phyloP scores from a whole-genome alignment of 2,797 vertebrate genomes.

The Mallotus villosus region DNA sequence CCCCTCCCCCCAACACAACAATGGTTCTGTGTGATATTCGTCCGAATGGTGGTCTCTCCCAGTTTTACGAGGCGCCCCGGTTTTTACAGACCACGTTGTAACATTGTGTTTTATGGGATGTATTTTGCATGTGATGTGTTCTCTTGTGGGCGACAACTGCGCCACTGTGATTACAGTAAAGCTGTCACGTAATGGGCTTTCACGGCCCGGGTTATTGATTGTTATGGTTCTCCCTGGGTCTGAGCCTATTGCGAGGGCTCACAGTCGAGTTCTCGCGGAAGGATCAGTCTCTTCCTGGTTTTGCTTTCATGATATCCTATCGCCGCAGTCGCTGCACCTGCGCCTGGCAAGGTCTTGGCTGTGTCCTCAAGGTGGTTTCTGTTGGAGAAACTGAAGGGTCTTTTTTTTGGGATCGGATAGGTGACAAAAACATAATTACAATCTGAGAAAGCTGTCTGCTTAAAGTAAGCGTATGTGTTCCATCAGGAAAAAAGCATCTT shows the following conservation, averaged over 20 bases:
- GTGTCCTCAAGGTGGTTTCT: neutral
- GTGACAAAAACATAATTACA: slow-evolving; percentile 11
- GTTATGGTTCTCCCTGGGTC: slow-evolving; percentile 2
- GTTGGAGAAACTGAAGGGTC: slow-evolving; percentile 7
- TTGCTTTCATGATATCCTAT: neutral
- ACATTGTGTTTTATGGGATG: slow-evolving; percentile 10
- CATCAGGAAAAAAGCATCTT: slow-evolving; percentile 86
- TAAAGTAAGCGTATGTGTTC: slow-evolving; percentile 83
- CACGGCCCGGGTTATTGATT: slow-evolving; percentile 11
- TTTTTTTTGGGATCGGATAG: slow-evolving; percentile 22
- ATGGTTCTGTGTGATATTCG: too few species aligned
- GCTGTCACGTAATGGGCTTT: slow-evolving; percentile 1
- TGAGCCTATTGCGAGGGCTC: slow-evolving; percentile 5
- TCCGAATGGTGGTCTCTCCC: neutral
- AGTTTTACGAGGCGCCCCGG: neutral
- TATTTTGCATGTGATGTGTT: slow-evolving; percentile 18
- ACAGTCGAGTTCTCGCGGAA: too few species aligned
- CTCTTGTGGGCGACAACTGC: slow-evolving; percentile 3
- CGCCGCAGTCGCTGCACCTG: slow-evolving; percentile 16
- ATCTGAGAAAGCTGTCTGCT: slow-evolving; percentile 73
- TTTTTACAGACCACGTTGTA: neutral
- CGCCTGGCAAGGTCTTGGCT: neutral
- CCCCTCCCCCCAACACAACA: too few species aligned
- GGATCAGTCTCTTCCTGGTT: neutral
- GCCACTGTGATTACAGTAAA: slow-evolving; percentile 11